A percentile compares a stretch with the other conserved stretches of the same genome.
phyloP scores from a whole-genome alignment of 2,113 vertebrate species.

The Daphoenositta chrysoptera region DNA sequence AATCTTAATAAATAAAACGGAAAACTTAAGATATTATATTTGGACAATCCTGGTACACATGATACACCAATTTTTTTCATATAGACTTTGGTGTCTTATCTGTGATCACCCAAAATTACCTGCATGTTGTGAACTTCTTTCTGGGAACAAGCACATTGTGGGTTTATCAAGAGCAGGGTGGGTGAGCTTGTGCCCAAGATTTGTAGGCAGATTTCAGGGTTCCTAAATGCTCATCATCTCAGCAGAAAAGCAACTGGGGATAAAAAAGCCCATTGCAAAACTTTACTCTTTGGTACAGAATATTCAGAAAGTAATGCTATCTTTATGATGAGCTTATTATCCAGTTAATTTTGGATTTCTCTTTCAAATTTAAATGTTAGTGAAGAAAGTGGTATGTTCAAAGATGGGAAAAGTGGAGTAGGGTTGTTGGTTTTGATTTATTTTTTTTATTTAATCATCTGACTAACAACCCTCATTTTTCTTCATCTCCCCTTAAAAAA shows the following conservation, averaged over 20 bases:
- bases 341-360: not conserved
- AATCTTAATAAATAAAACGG: not conserved
- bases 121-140: not conserved
- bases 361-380: not conserved
- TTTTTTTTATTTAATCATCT: not conserved
- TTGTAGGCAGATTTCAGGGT: not conserved
- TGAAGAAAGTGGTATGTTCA: not conserved
- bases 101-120: not conserved
- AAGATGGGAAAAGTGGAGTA: not conserved
- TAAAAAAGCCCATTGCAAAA: not conserved
- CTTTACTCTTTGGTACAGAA: not conserved
- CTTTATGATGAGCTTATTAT: not conserved
- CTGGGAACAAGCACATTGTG: not conserved
- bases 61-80: not conserved
- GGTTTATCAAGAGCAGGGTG: not conserved
- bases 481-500: not conserved
- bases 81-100: not conserved
- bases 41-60: not conserved
- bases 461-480: not conserved
- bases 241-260: not conserved
- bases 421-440: fast-evolving
- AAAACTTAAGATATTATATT: not conserved
- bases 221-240: not conserved
- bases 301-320: not conserved
- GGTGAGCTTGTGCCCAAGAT: not conserved